A percentile compares a stretch with the other conserved stretches of the same genome.
These are phyloP conservation scores for Channa argus DNA, from an alignment of 2,113 vertebrate species.

Conservation along the genomic window DNA sequence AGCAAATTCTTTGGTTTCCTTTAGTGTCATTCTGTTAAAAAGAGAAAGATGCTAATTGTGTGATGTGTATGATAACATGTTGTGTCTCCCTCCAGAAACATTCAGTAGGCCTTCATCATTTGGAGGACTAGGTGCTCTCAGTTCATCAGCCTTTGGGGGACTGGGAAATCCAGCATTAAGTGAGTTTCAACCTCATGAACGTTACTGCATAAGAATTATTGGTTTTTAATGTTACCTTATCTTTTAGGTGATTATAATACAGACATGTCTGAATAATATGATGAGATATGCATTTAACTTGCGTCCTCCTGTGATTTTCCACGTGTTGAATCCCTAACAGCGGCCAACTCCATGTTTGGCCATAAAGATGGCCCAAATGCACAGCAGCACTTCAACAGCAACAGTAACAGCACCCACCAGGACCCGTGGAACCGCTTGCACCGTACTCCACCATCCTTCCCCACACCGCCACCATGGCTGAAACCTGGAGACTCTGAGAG, in stretches of 20 bases:
- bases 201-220: neutral
- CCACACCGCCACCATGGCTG: conserved; percentile 97
- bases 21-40: neutral
- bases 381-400: conserved; percentile 94
- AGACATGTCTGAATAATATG: neutral
- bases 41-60: neutral
- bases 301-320: conserved; percentile 63
- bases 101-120: conserved; percentile 92
- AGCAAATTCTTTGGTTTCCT: conserved; percentile 18
- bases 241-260: neutral
- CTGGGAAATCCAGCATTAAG: conserved; percentile 97
- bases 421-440: conserved; percentile 99
- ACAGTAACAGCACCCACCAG: conserved; percentile 89
- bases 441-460: conserved; percentile 97
- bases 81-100: conserved; percentile 87
- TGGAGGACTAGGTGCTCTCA: conserved; percentile 91
- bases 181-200: conserved; percentile 85
- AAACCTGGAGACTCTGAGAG: conserved; percentile 96
- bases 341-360: conserved; percentile 95
- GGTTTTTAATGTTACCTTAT: no score
- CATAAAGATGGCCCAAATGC: conserved; percentile 94
- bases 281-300: conserved; percentile 68
- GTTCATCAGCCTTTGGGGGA: conserved; percentile 95
- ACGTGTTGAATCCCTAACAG: conserved; percentile 86
- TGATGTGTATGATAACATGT: conserved; percentile 15